Evolutionary conservation across 1,140 invertebrate genomes (phyloP), one percentile per base, ranked within the genome.

Genomic region (Leguminivora glycinivorella): DNA sequence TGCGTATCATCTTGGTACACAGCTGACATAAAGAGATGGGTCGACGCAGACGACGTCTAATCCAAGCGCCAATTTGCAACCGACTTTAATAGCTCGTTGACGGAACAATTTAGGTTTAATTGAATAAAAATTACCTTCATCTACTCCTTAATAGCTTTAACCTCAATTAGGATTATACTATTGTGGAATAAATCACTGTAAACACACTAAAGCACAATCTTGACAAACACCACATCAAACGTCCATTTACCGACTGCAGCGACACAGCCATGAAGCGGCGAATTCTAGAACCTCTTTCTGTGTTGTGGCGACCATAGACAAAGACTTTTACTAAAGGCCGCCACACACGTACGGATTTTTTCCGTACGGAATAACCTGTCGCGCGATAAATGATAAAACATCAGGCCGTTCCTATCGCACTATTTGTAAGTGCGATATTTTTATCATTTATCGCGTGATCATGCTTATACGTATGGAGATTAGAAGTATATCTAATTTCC

Each of bases 221-320:
- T 91, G 89, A 91, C 89, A 91, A 89, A 91, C 91, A 92, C 91
- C 84, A 92, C 91, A 91, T 91, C 89, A 91, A 92, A 91, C 91
- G 89, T 91, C 88, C 91, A 92, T 91, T 92, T 91, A 91, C 89
- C 87, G 87, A 91, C 91, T 91, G 83, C 83, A 90, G 91, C 91
- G 89, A 86, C 87, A 87, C 79, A 82, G 76, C 79, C 84, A 82
- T 80, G 71, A 72, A 76, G 83, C 80, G 89, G 85, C 72, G 38
- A 75, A 77, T 85, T 87, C 81, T 83, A 82, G 84, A 88, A 90
- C 76, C 82, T 84, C 75, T 70, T 68, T 68, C 79, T 75, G 68
- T 78, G 67, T 79, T 78, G 80, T 83, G 80, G 77, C 70, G 68
- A 68, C 70, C 77, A 84, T 81, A 84, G 80, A 84, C 77, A 80